A percentile compares a stretch with the other conserved stretches of the same genome.
phyloP scores from a whole-genome alignment of 2,113 vertebrate genomes.

The Dromas ardeola region DNA sequence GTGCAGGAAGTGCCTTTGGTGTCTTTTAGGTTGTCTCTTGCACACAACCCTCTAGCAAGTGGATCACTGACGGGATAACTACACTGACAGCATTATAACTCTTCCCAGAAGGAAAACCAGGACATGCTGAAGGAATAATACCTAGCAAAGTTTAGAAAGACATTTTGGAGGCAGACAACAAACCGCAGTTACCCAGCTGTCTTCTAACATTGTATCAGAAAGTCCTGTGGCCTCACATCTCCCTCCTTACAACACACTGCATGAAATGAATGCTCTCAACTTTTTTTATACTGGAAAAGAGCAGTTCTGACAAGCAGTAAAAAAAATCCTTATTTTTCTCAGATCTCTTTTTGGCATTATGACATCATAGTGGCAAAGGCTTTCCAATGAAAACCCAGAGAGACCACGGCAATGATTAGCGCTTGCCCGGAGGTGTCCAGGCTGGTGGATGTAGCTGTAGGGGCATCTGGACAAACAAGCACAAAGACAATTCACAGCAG shows the following conservation, averaged over 20 bases:
- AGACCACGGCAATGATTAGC: background rate
- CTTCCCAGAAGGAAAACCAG: background rate
- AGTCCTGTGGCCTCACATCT: background rate
- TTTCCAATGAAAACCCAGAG: background rate
- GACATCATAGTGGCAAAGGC: background rate
- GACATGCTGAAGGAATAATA: background rate
- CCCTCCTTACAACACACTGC: background rate
- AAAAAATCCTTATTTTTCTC: background rate
- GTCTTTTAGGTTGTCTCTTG: background rate
- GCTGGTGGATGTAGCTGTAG: background rate
- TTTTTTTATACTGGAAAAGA: background rate
- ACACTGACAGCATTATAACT: background rate
- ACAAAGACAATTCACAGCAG: background rate
- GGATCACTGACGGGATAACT: background rate
- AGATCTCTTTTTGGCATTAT: background rate
- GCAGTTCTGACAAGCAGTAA: background rate
- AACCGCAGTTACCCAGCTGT: background rate
- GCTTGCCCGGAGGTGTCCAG: background rate
- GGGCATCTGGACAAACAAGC: background rate
- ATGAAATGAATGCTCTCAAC: background rate
- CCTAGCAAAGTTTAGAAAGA: background rate
- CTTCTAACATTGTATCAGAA: background rate
- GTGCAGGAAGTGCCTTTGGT: background rate
- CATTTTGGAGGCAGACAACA: background rate
- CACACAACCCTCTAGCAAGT: background rate